Conservation (phyloP, 2,888 invertebrate species). For the Tanypteryx hageni region DNA sequence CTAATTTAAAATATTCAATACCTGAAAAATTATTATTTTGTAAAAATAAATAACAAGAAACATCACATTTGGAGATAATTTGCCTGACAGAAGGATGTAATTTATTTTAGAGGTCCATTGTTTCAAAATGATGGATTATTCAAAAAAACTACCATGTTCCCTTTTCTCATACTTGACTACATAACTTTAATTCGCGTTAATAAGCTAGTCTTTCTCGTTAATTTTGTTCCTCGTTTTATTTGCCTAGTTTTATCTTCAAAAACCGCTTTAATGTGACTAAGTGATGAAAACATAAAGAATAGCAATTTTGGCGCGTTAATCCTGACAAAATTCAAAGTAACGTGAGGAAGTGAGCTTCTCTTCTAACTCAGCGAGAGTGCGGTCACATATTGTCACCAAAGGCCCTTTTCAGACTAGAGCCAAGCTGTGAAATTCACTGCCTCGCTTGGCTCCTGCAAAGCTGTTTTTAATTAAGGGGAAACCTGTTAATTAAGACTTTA, state of each 20-base stretch:
- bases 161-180: too few species aligned
- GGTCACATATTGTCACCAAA: constrained; percentile 21
- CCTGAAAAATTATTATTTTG: too few species aligned
- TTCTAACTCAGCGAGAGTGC: background rate
- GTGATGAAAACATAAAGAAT: background rate
- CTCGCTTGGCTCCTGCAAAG: background rate
- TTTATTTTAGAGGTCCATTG: too few species aligned
- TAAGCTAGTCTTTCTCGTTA: too few species aligned
- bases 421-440: background rate
- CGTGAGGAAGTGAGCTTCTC: background rate
- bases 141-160: too few species aligned
- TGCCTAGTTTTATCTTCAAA: background rate
- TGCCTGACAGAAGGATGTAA: too few species aligned
- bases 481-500: constrained; percentile 30
- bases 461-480: constrained; percentile 24
- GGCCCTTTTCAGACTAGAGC: background rate
- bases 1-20: too few species aligned
- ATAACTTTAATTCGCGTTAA: too few species aligned
- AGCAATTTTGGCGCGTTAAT: background rate
- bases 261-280: background rate
- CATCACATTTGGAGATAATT: too few species aligned
- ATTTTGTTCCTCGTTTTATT: background rate
- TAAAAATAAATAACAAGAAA: too few species aligned
- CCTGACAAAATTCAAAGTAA: background rate
- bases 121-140: too few species aligned